Base-by-base conservation (phyloP, 2,888 invertebrate genomes). In the Dioctria linearis region DNA sequence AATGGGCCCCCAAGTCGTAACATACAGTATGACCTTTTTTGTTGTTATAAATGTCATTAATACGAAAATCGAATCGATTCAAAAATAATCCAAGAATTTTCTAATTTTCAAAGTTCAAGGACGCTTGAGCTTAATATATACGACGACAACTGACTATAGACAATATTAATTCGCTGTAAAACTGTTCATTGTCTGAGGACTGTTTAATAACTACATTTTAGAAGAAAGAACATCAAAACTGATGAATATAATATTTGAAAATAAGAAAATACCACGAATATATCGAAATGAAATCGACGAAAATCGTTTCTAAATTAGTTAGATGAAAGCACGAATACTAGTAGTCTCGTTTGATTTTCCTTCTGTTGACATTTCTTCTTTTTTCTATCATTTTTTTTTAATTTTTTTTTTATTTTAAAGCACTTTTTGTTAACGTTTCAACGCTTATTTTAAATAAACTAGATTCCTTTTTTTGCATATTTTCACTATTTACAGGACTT, bases 361-460 rank as follows among this genome's bases (percentile, higher is more conserved):
- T 75, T 59, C n/a, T 59, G 11, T 63, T 63, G 76, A 63, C 63
- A 43, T 76, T 46, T 76, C 51, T 63, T 13, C 40, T 13, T 59
- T 40, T 63, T 25, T 2, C 2, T 1, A 1, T 2, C 1, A 1
- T 25, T 25, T 25, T 25, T 25, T 25, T 25, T 25, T 2, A 25
- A 1, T 25, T 25, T 25, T 25, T 25, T 25, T 25, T 25, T 25
- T 63, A 57, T 25, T 25, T 43, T 79, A 79, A 79, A 79, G 79
- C 79, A 79, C 79, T 79, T 79, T 54, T 67, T 79, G 79, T 79
- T 79, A 79, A 79, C 79, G 37, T 79, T 54, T 43, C 63, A 76
- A 61, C 76, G 49, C 63, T 75, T 66, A 43, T n/a, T 75, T 75
- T 76, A 63, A 46, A 46, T 63, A 11, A 63, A 49, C 63, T 49